Percentiles rank a stretch among this genome's conserved stretches.
Evolutionary conservation across 2,888 invertebrate genomes (phyloP).

Genomic region (Lithodes maja): DNA sequence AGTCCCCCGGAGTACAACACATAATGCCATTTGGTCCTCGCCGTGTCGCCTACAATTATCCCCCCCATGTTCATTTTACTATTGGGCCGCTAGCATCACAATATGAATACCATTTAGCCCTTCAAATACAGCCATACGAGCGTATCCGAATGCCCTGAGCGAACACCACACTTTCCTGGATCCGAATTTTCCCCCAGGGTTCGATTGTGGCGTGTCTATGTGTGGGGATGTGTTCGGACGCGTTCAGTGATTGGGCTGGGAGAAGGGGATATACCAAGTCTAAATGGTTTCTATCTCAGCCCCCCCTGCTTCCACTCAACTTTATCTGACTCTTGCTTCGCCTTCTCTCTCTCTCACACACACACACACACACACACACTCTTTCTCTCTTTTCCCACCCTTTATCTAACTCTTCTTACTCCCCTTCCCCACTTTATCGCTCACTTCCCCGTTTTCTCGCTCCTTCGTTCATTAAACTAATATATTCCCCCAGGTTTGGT

Average conservation of each 20-base stretch:
- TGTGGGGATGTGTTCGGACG: not conserved
- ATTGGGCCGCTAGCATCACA: not conserved
- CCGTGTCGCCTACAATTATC: not conserved
- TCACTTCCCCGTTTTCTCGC: not conserved
- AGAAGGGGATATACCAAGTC: conserved; percentile 1
- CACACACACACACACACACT: not conserved
- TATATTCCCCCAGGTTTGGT: no score
- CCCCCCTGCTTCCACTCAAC: not conserved
- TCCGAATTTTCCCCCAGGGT: not conserved
- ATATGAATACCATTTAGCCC: not conserved
- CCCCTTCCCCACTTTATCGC: not conserved
- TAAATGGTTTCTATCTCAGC: not conserved
- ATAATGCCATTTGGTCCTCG: not conserved
- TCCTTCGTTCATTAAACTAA: not conserved
- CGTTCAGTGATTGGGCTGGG: not conserved
- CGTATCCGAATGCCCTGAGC: not conserved
- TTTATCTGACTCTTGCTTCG: not conserved
- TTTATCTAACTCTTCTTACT: not conserved
- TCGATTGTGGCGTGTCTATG: not conserved
- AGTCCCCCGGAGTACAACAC: not conserved
- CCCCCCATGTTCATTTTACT: not conserved
- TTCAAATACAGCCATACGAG: not conserved
- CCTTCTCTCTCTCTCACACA: not conserved
- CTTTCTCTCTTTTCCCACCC: not conserved
- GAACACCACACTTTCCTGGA: not conserved